These are phyloP conservation scores for Mesorhabditis spiculigera DNA, from an alignment of 2,888 invertebrate genomes.

Conservation along the genomic window DNA sequence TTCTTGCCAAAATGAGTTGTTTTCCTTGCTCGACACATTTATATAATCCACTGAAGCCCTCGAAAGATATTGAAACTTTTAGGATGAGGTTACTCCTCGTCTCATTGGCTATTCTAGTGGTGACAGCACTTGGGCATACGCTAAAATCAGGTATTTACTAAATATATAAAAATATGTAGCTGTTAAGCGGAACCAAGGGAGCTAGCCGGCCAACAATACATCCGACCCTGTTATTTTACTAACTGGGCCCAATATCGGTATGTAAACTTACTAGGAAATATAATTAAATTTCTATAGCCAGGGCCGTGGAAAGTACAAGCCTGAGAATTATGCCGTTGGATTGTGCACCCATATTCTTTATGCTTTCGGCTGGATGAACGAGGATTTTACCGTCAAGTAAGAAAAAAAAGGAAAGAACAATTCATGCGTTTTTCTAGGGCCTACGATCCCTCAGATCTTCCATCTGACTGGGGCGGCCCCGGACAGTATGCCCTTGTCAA, in stretches of 20 bases:
- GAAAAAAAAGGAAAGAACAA: not conserved
- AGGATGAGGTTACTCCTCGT: no score
- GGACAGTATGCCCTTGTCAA: conserved; percentile 84
- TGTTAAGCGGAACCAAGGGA: no score
- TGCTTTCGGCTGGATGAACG: conserved; percentile 94
- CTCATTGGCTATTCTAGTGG: no score
- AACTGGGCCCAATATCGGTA: conserved; percentile 88
- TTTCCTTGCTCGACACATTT: no score
- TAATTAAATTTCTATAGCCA: conserved; percentile 11
- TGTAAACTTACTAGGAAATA: no score
- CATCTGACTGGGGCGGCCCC: conserved; percentile 79
- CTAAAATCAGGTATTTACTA: no score
- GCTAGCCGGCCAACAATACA: conserved; percentile 21
- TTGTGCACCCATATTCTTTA: conserved; percentile 93
- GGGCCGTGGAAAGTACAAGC: conserved; percentile 68
- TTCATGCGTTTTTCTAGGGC: conserved; percentile 41
- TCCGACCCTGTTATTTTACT: conserved; percentile 85
- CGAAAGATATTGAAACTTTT: no score
- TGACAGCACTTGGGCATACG: no score
- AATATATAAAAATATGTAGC: no score
- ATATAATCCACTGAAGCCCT: no score
- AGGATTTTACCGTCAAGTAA: conserved; percentile 66
- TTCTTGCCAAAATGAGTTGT: no score
- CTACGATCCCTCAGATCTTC: conserved; percentile 61
- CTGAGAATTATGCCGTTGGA: conserved; percentile 88